phyloP scores from a whole-genome alignment of 2,797 vertebrate species.

The Luscinia megarhynchos region DNA sequence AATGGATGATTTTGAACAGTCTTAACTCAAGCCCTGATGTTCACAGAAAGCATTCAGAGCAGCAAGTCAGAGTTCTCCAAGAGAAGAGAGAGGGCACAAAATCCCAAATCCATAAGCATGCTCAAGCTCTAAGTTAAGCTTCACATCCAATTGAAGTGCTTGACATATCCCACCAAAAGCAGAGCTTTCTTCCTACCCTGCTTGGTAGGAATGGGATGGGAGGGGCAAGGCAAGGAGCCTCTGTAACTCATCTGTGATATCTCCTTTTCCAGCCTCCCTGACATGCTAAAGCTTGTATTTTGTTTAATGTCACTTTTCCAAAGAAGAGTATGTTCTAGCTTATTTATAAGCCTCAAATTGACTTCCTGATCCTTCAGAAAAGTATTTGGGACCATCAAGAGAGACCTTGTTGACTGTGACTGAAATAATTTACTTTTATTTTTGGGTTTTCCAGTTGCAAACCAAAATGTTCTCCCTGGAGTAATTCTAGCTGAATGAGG shows the following conservation, averaged over 20 bases:
- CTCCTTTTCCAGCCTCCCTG: background rate
- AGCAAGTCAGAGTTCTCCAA: background rate
- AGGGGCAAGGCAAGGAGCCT: background rate
- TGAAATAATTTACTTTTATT: background rate
- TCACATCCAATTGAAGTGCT: background rate
- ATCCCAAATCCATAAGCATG: background rate
- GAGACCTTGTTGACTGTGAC: background rate
- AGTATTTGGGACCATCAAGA: background rate
- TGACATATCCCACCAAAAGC: background rate
- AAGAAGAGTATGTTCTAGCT: background rate
- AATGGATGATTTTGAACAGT: background rate
- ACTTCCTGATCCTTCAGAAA: background rate
- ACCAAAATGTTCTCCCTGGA: background rate
- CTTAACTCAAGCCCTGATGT: background rate
- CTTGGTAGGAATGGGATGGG: background rate
- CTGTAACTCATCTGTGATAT: accelerated
- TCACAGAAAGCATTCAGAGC: background rate
- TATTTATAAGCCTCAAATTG: background rate
- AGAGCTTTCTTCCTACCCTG: background rate
- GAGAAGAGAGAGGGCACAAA: background rate
- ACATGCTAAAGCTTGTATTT: background rate
- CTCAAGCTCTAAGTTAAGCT: background rate
- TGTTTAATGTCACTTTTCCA: background rate
- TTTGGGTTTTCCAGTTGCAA: background rate
- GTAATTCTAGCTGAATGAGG: background rate